Conservation (phyloP, 2,888 invertebrate species). For the Nephrocerus scutellatus region DNA sequence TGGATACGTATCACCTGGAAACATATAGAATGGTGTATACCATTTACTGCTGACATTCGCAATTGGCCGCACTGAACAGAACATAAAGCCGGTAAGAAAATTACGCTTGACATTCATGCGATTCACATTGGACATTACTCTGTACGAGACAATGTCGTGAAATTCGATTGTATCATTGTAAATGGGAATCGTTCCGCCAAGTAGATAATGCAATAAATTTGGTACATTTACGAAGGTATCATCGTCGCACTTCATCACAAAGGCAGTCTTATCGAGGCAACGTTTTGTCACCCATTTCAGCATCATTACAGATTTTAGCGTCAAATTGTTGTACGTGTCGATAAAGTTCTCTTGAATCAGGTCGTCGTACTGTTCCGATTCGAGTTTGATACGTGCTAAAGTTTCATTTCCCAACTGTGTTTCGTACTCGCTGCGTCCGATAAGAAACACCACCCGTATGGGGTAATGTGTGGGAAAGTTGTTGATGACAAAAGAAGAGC, state of each 20-base stretch:
- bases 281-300: constrained; percentile 70
- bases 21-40: constrained; percentile 78
- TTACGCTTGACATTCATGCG: constrained; percentile 46
- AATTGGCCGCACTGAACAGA: constrained; percentile 70
- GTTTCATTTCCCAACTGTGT: constrained; percentile 48
- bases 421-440: constrained; percentile 36
- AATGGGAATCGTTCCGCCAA: constrained; percentile 45
- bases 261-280: constrained; percentile 56
- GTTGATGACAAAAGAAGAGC: too few relatives aligned
- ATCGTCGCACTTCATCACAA: constrained; percentile 78
- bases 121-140: constrained; percentile 33
- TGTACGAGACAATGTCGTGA: constrained; percentile 34
- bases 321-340: constrained; percentile 81
- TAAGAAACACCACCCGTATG: constrained; percentile 39
- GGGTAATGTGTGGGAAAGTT: constrained; percentile 22
- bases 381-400: constrained; percentile 58
- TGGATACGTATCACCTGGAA: constrained; percentile 63
- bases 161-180: constrained; percentile 44
- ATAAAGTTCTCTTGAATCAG: constrained; percentile 76
- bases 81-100: constrained; percentile 67
- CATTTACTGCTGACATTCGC: constrained; percentile 69
- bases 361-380: constrained; percentile 63
- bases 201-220: constrained; percentile 53
- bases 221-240: constrained; percentile 78
- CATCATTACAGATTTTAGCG: constrained; percentile 77